Evolutionary conservation across 2,113 vertebrate genomes (phyloP), one percentile per base, ranked within the genome.

Genomic region (Syngnathus typhle): DNA sequence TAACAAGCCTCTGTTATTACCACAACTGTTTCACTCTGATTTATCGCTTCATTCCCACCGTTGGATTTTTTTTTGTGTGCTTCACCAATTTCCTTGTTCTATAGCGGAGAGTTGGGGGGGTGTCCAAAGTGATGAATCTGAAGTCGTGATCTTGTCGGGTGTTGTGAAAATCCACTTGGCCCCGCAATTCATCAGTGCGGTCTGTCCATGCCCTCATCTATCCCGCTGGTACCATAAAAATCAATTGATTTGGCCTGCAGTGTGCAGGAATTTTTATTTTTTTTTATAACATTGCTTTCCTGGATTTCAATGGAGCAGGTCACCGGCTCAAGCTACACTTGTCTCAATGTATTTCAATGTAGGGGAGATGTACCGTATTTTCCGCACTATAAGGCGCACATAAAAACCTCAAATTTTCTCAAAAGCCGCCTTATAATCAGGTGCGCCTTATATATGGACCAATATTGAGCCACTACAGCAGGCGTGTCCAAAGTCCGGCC

Each of bases 11-110:
- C 83, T 81, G 86, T 89, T 87, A 86, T 80, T 75, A 84, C 69
- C 78, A 72, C 71, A 8, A 44, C 39, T 23, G 21, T 62, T 62
- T 62, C 39, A 9, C 52, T 71, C 69, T 88, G 85, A 89, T 89
- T 88, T 88, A 89, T 88, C 72, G 82, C 79, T 85, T 88, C 79
- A 84, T 78, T 87, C 81, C 76, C 60, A 82, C 70, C 67, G 36
- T 23, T 77, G 76, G 71, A 72, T 77, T 67, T 61, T 49, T 79
- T n/a, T 51, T 52, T 21, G 7, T 52, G 70, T 63, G 72, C 76
- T 60, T 69, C 70, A 54, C 71, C 79, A 82, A 82, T 85, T 82
- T 75, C 76, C 68, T 36, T 62, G 73, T 73, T 59, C 84, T 63
- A 47, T 61, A 13, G 75, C 77, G 72, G 68, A 46, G n/a, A 19